Conservation (phyloP, 2,888 invertebrate species). For the Latrodectus hesperus region DNA sequence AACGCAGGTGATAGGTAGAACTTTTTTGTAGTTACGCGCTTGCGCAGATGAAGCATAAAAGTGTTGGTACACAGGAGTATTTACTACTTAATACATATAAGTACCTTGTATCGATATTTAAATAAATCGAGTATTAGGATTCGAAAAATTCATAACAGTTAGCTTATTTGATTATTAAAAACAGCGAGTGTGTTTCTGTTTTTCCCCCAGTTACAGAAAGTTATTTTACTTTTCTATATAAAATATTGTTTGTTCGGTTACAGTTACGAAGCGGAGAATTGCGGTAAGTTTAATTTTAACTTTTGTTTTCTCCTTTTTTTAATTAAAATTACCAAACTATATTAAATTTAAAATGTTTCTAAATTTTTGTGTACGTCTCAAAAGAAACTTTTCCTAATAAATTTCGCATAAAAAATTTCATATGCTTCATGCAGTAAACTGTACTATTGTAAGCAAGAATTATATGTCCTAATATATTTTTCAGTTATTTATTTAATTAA, state of each 20-base stretch:
- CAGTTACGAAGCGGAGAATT: neutral
- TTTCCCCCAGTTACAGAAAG: neutral
- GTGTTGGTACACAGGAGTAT: constrained; percentile 56
- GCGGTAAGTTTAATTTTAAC: neutral
- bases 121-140: neutral
- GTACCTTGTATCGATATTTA: constrained; percentile 5
- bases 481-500: too few relatives aligned
- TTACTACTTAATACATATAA: constrained; percentile 4
- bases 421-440: too few relatives aligned
- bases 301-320: neutral
- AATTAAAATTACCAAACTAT: neutral
- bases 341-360: too few relatives aligned
- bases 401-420: too few relatives aligned
- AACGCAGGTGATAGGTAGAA: constrained; percentile 66
- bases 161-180: neutral
- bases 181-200: neutral
- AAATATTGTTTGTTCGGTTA: neutral
- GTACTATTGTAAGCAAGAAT: too few relatives aligned
- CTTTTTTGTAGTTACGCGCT: constrained; percentile 49
- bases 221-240: neutral
- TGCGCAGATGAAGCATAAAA: constrained; percentile 48
- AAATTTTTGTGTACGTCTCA: too few relatives aligned
- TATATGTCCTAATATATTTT: too few relatives aligned
- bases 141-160: neutral
- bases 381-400: too few relatives aligned